Base-by-base conservation (phyloP, 2,113 vertebrate genomes). In the Perca schrenkii region DNA sequence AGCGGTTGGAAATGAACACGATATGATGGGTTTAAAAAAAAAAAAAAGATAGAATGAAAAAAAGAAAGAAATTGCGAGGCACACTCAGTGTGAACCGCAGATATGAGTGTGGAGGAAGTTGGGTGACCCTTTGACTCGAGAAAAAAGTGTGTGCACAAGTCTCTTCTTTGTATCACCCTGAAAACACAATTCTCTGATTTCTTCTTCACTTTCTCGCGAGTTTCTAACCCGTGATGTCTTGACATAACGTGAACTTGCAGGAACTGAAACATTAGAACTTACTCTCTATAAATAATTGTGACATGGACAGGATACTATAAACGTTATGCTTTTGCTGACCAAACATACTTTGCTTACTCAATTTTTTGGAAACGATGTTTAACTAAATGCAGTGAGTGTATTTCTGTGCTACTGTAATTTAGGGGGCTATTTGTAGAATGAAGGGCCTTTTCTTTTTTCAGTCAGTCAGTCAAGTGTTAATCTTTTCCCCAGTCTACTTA, bases 1-100 rank as follows among this genome's bases (percentile, higher is more conserved):
- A 80, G 85, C 53, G 83, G 63, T 77, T 84, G 91, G 89, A 92
- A 91, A 94, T 86, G 86, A 90, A 74, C 87, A 77, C 86, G 91
- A 93, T 92, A 93, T 93, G 93, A 94, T 91, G 92, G 86, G 80
- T 86, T 89, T 67, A 47, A 70, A 84, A 86, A 89, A 66, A 86
- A 65, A 72, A 64, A 40, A 84, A 65, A 84, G 3, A 83, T 70
- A 66, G 69, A 66, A 28, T 82, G 65, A 69, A 73, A 64, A 82
- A 84, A 70, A 66, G 74, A 65, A 40, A 82, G 65, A 69, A 76
- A 88, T 64, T 68, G 77, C 47, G 77, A 79, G 52, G 62, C 77
- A 66, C 22, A 71, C 56, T 78, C 66, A 73, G 31, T 34, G 6
- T 86, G 86, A 86, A 88, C 82, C 80, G 70, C 83, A 85, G 68